These are phyloP conservation scores for Heteractis magnifica DNA, from an alignment of 92 coral and sea anemone genomes.

Conservation along the genomic window DNA sequence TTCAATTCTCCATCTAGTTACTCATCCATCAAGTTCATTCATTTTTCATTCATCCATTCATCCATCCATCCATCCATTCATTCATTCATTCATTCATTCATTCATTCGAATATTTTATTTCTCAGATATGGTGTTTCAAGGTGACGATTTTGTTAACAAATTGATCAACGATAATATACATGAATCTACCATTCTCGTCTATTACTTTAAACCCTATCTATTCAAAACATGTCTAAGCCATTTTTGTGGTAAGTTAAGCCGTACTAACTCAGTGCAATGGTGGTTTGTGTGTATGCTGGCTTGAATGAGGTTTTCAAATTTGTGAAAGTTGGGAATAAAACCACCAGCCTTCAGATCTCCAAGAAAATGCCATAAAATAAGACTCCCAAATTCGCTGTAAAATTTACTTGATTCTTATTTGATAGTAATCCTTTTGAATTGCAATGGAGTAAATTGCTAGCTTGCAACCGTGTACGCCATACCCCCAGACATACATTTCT, in stretches of 20 bases:
- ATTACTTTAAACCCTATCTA: no score
- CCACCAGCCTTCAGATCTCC: background rate
- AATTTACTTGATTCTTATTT: no score
- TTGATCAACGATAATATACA: constrained; percentile 58
- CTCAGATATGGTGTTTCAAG: background rate
- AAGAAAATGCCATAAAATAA: no score
- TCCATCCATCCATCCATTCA: background rate
- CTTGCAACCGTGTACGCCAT: no score
- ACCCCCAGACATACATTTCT: no score
- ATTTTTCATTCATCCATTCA: background rate
- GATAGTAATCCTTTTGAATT: no score
- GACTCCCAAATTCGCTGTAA: no score
- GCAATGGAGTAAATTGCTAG: no score
- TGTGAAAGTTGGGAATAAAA: background rate
- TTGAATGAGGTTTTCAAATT: background rate
- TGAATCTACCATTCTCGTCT: constrained; percentile 51
- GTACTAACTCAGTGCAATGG: background rate
- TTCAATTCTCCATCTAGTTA: no score
- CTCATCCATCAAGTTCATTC: no score
- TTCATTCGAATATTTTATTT: background rate
- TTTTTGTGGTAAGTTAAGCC: background rate
- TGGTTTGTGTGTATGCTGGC: background rate
- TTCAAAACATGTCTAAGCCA: background rate
- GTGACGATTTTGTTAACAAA: constrained; percentile 46
- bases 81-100: background rate